Evolutionary conservation across 64 coral and sea anemone species (phyloP).

Genomic region (Pachyseris speciosa): DNA sequence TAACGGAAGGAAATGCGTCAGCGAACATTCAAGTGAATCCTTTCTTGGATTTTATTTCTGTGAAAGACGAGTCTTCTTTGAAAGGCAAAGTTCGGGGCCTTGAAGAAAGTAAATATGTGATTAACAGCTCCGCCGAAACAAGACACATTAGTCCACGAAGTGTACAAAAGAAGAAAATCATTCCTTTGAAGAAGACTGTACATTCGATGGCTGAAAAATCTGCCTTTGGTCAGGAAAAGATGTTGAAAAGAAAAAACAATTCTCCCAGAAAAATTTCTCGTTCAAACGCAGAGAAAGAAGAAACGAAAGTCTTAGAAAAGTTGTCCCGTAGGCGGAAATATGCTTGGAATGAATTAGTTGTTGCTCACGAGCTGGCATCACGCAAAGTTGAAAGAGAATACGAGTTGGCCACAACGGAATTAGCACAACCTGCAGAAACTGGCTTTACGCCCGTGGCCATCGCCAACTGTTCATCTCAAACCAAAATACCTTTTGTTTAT

Average conservation of each 20-base stretch:
- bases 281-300: background rate
- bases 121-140: background rate
- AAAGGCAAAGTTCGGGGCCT: conserved; percentile 13
- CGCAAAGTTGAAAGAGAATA: background rate
- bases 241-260: conserved; percentile 10
- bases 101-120: conserved; percentile 20
- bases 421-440: background rate
- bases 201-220: background rate
- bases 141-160: background rate
- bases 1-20: conserved; percentile 72
- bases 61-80: background rate
- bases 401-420: background rate
- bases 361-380: background rate
- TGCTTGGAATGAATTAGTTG: conserved; percentile 13
- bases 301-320: background rate
- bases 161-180: conserved; percentile 6
- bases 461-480: background rate
- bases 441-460: background rate
- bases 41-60: conserved; percentile 79
- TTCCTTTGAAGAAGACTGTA: background rate
- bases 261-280: conserved; percentile 16
- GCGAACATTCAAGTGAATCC: conserved; percentile 89
- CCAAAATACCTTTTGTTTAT: background rate
- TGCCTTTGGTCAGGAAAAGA: background rate
- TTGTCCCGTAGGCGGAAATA: background rate